phyloP scores from a whole-genome alignment of 2,888 invertebrate species.

The Conomelus anceps region DNA sequence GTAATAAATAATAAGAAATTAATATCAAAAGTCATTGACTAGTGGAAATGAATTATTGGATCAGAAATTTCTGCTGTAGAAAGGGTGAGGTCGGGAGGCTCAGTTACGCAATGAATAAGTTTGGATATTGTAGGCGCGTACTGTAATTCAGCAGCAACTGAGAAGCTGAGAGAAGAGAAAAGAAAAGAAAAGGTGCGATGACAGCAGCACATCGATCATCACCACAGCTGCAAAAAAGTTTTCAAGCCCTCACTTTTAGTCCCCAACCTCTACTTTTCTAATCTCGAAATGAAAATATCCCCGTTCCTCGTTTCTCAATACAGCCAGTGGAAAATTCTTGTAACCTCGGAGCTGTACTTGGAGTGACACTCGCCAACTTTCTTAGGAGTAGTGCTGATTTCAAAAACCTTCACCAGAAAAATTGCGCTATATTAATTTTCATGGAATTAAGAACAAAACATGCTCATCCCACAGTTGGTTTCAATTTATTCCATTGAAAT shows the following conservation, averaged over 20 bases:
- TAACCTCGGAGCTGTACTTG: background rate
- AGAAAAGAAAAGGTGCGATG: background rate
- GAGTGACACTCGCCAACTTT: background rate
- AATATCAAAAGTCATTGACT: background rate
- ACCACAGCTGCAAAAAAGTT: background rate
- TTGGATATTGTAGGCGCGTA: background rate
- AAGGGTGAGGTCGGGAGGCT: background rate
- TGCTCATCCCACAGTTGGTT: background rate
- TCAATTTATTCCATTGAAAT: no score
- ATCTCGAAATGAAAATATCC: background rate
- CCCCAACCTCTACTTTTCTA: background rate
- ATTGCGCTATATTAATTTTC: background rate
- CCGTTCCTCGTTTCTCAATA: background rate
- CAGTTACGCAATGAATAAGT: background rate
- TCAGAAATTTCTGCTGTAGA: no score
- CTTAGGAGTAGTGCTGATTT: background rate
- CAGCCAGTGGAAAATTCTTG: background rate
- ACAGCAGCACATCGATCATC: background rate
- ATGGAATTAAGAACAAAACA: background rate
- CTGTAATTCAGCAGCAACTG: background rate
- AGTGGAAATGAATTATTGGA: background rate
- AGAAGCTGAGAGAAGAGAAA: background rate
- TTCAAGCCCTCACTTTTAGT: background rate
- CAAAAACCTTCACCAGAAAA: background rate
- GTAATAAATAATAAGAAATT: background rate